Conservation (phyloP, 2,797 vertebrate species). For the Martes flavigula region DNA sequence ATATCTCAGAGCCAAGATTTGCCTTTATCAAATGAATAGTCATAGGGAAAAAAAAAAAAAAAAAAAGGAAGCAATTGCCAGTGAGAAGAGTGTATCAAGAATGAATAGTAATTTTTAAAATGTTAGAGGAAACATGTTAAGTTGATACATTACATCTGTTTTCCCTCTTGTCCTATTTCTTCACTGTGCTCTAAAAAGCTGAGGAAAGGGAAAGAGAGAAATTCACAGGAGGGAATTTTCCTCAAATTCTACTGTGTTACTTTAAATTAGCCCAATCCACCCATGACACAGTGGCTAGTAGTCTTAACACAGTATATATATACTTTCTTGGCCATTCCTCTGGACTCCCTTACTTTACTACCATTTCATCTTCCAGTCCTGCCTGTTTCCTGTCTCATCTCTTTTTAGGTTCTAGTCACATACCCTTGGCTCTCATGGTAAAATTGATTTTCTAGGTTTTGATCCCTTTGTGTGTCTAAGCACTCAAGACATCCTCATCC, state of each 20-base stretch:
- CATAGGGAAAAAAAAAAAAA: background rate
- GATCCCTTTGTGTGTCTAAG: background rate
- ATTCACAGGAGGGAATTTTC: background rate
- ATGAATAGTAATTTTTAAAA: background rate
- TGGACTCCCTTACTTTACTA: background rate
- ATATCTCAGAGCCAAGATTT: background rate
- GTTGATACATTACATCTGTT: background rate
- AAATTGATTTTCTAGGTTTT: conserved; percentile 17
- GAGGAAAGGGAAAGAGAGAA: background rate
- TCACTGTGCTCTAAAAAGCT: background rate
- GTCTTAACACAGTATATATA: background rate
- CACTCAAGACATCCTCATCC: background rate
- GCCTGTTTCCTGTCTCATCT: background rate
- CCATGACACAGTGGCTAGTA: background rate
- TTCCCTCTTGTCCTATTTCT: background rate
- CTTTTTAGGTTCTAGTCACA: conserved; percentile 5
- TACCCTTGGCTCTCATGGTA: background rate
- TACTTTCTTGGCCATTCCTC: background rate
- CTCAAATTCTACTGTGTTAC: background rate
- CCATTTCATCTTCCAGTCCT: background rate
- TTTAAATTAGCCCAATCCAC: background rate
- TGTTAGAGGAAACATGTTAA: background rate
- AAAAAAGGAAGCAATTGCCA: background rate
- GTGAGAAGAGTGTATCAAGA: background rate
- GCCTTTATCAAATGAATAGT: background rate